These are phyloP conservation scores for Pygocentrus nattereri DNA, from an alignment of 2,797 vertebrate species.

Conservation along the genomic window DNA sequence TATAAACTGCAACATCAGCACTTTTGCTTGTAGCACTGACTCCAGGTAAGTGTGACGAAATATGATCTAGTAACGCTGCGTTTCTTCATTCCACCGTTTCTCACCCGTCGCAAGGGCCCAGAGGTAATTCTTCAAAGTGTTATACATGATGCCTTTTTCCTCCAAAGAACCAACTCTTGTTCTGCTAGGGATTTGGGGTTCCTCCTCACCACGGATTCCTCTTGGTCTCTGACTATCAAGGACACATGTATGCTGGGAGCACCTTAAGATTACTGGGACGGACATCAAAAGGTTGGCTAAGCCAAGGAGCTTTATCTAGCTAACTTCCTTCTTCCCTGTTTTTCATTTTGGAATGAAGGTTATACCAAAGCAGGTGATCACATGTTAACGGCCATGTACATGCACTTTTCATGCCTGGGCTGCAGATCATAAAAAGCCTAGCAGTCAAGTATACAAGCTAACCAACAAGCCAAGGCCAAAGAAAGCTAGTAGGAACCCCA, in stretches of 20 bases:
- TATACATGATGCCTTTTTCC: constrained; percentile 54
- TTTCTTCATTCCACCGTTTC: constrained; percentile 14
- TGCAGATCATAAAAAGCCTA: too few species aligned
- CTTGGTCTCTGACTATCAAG: constrained; percentile 68
- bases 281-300: constrained; percentile 55
- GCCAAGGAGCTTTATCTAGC: too few species aligned
- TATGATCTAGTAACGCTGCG: background rate
- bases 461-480: background rate
- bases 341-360: too few species aligned
- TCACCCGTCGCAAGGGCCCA: constrained; percentile 43
- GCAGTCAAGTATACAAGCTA: too few species aligned
- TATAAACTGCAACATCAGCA: background rate
- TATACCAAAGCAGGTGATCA: too few species aligned
- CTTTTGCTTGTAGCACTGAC: background rate
- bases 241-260: constrained; percentile 68
- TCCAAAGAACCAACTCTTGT: constrained; percentile 44
- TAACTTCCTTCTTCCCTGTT: too few species aligned
- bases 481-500: background rate
- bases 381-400: too few species aligned
- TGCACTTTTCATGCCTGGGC: too few species aligned
- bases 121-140: constrained; percentile 37
- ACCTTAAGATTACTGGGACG: constrained; percentile 68
- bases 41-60: background rate
- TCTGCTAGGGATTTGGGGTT: constrained; percentile 67
- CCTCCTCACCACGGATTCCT: constrained; percentile 63